Percentiles rank a stretch among this genome's conserved stretches.
Evolutionary conservation across 2,797 vertebrate species (phyloP).

Genomic region (Spondyliosoma cantharus): DNA sequence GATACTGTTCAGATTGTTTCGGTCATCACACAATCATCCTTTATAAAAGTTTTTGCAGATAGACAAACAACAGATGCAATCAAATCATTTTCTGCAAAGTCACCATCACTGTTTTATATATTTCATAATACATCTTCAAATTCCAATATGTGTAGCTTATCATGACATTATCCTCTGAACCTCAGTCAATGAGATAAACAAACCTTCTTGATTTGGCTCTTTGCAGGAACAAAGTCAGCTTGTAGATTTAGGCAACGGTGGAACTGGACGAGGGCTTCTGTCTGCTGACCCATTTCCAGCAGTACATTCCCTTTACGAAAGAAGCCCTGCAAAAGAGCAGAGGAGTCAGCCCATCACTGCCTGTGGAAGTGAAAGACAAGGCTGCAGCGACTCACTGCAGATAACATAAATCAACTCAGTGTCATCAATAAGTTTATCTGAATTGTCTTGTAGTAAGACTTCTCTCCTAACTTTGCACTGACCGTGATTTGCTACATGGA

Average conservation of each 20-base stretch:
- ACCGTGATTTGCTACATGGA: background rate
- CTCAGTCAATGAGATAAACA: background rate
- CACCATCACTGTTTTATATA: background rate
- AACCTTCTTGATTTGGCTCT: conserved; percentile 88
- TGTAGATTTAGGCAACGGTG: conserved; percentile 87
- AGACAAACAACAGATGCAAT: background rate
- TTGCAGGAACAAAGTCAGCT: conserved; percentile 83
- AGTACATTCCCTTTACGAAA: conserved; percentile 91
- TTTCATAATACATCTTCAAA: background rate
- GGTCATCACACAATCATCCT: too few species aligned
- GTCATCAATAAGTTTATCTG: background rate
- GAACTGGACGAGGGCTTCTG: conserved; percentile 86
- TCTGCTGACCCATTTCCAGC: conserved; percentile 86
- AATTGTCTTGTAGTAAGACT: background rate
- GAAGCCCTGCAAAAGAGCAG: conserved; percentile 81
- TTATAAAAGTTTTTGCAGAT: background rate
- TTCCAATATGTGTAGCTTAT: background rate
- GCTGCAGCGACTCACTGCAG: background rate
- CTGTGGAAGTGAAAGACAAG: background rate
- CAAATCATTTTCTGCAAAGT: background rate
- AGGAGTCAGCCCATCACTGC: conserved; percentile 27
- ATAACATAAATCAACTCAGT: background rate
- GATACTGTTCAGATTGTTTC: too few species aligned
- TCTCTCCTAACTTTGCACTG: background rate
- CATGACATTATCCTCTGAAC: background rate